Conservation (phyloP, 2,888 invertebrate genomes). For the Rhamnusium bicolor region DNA sequence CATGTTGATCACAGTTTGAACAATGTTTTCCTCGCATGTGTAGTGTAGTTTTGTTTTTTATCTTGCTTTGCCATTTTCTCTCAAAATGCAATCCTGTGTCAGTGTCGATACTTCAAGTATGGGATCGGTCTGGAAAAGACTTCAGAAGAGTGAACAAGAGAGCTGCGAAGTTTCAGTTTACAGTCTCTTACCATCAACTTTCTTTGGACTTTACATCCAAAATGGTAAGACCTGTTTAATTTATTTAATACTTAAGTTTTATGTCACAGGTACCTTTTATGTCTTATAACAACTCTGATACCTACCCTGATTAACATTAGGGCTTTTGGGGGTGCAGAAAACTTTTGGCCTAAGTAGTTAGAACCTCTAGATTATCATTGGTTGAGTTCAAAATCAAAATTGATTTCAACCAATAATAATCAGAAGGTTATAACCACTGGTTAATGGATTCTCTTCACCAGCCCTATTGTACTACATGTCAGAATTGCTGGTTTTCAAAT, state of each 20-base stretch:
- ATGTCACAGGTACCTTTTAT: too few species aligned
- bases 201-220: slow-evolving; percentile 92
- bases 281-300: too few species aligned
- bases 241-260: neutral
- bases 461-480: too few species aligned
- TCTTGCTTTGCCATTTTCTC: slow-evolving; percentile 38
- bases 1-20: slow-evolving; percentile 52
- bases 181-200: slow-evolving; percentile 95
- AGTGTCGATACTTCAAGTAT: slow-evolving; percentile 73
- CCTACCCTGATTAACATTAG: too few species aligned
- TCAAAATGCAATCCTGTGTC: slow-evolving; percentile 61
- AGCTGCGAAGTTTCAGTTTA: slow-evolving; percentile 98
- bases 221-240: slow-evolving; percentile 82
- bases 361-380: too few species aligned
- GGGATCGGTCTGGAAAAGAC: slow-evolving; percentile 97
- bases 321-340: too few species aligned
- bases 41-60: slow-evolving; percentile 44
- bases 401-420: too few species aligned
- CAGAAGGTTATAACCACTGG: too few species aligned
- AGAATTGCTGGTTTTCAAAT: too few species aligned
- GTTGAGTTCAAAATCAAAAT: too few species aligned
- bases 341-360: too few species aligned
- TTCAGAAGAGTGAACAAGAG: slow-evolving; percentile 98
- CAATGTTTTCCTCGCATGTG: slow-evolving; percentile 47
- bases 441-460: too few species aligned